Conservation (phyloP, 2,797 vertebrate genomes). For the Apogon talboti region DNA sequence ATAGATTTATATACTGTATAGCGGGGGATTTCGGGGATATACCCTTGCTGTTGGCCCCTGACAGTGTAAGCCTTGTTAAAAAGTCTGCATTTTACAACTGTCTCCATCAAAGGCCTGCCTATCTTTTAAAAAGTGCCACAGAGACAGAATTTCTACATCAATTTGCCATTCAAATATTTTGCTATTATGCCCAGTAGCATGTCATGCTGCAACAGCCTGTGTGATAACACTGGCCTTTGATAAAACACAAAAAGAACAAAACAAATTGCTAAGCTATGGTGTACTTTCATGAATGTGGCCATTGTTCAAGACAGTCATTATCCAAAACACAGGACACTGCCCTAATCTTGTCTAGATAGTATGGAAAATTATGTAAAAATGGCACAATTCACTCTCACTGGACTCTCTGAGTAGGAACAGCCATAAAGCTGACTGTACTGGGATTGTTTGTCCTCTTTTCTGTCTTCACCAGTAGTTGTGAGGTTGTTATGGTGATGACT, state of each 20-base stretch:
- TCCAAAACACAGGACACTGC: conserved; percentile 76
- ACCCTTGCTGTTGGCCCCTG: no score
- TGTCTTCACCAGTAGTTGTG: conserved; percentile 47
- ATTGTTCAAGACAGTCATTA: conserved; percentile 82
- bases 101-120: conserved; percentile 48
- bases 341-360: conserved; percentile 81
- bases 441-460: conserved; percentile 54
- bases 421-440: conserved; percentile 56
- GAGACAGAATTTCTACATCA: conserved; percentile 69
- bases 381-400: conserved; percentile 69
- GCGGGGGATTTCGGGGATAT: no score
- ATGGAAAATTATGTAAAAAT: conserved; percentile 88
- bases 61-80: no score
- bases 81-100: conserved; percentile 38
- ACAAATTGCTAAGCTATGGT: conserved; percentile 77
- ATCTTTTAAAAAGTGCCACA: conserved; percentile 49
- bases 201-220: conserved; percentile 56
- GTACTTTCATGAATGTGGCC: conserved; percentile 77
- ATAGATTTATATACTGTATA: no score
- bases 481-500: conserved; percentile 64
- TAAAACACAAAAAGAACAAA: conserved; percentile 80
- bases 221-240: conserved; percentile 79
- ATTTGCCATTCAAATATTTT: conserved; percentile 88
- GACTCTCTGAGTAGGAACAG: conserved; percentile 57
- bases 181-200: conserved; percentile 68